Evolutionary conservation across 2,888 invertebrate species (phyloP), one percentile per base, ranked within the genome.

Genomic region (Amiota mariae): DNA sequence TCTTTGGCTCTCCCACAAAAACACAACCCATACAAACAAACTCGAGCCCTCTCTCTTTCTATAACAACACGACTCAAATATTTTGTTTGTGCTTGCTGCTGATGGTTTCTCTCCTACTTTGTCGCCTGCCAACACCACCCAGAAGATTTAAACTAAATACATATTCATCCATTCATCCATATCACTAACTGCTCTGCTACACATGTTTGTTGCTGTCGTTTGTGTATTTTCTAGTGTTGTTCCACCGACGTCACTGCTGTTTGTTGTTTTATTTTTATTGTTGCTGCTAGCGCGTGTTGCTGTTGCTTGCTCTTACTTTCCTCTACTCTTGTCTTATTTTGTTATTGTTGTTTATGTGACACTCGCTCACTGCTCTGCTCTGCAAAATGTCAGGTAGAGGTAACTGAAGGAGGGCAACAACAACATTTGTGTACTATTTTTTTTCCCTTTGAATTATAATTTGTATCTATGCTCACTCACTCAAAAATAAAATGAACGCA

Each of bases 361-460:
- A 78, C 73, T 80, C 77, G 76, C 79, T 77, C 74, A 84, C 76
- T 78, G 36, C 36, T 36, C 2, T 36, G 78, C 77, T 36, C 2
- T 36, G 78, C 77, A 74, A 77, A 85, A 82, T 84, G 81, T 86
- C 83, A 82, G 79, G 79, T 79, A 84, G 79, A 71, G 3, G 36
- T 36, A 36, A 36, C 2, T 36, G 36, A 36, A 36, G 36, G 3
- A 36, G 6, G 36, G 36, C 36, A 36, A 36, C 36, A 36, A 36
- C 36, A 36, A 36, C 36, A 36, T 73, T 76, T 73, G 57, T 24
- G 48, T 13, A 20, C 46, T 59, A 71, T 13, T 36, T 66, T 66
- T 64, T 72, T 73, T 75, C 36, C 72, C 8, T 36, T 36, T 36
- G 36, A 6, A 4, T 36, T 36, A 36, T 36, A 36, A 36, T 36